Conservation (phyloP, 2,797 vertebrate genomes). For the Gymnothorax javanicus region DNA sequence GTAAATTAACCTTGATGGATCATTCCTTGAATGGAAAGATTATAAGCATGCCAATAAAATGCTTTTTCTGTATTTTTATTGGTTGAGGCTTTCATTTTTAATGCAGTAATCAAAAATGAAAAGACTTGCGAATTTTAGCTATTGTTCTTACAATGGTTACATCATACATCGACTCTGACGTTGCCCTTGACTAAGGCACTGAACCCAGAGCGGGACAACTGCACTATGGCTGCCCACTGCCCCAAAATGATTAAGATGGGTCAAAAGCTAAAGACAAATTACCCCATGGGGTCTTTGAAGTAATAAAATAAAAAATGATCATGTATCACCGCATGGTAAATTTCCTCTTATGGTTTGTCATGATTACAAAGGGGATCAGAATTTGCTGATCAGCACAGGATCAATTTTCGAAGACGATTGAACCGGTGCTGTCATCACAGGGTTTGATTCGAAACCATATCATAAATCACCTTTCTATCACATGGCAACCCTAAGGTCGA, state of each 20-base stretch:
- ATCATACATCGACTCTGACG: no score
- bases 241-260: no score
- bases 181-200: no score
- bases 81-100: not conserved
- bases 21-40: not conserved
- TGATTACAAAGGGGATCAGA: not conserved
- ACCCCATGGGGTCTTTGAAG: no score
- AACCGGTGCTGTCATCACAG: not conserved
- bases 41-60: not conserved
- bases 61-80: not conserved
- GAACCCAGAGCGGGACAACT: not conserved
- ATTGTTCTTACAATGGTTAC: no score
- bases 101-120: not conserved
- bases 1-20: not conserved
- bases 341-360: not conserved
- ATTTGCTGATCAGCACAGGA: conserved; percentile 1
- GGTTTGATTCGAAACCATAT: not conserved
- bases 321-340: not conserved
- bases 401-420: not conserved
- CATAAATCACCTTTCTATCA: not conserved
- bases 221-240: not conserved
- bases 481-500: not conserved
- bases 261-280: no score
- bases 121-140: not conserved
- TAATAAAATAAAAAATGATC: no score